phyloP scores from a whole-genome alignment of 1,140 invertebrate species.

The Trachymyrmex cornetzi region DNA sequence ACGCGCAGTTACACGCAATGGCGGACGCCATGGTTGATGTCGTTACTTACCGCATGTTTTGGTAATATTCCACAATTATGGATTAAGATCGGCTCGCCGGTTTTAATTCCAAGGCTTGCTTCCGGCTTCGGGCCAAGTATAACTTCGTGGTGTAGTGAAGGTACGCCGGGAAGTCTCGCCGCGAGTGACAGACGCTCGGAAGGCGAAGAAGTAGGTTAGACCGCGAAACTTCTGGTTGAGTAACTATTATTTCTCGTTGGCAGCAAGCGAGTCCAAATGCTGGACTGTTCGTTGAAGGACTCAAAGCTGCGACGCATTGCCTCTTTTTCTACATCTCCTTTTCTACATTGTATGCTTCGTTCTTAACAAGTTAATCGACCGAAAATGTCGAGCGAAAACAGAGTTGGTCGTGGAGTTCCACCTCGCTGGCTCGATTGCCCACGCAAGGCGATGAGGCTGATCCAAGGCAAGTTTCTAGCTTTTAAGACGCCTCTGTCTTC shows the following conservation, averaged over 20 bases:
- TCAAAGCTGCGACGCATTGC: not conserved
- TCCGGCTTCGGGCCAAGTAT: not conserved
- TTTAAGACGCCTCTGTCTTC: constrained; percentile 96
- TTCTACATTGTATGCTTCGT: not conserved
- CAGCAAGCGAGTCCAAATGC: not conserved
- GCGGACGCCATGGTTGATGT: not conserved
- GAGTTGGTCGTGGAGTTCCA: constrained; percentile 90
- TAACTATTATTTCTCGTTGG: not conserved
- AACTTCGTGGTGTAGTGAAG: not conserved
- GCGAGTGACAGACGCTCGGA: not conserved
- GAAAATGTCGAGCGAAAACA: constrained; percentile 75
- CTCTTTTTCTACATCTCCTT: no score
- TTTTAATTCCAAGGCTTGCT: not conserved
- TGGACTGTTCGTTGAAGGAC: not conserved
- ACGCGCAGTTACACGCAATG: constrained; percentile 12
- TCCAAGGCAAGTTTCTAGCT: constrained; percentile 94
- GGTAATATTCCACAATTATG: not conserved
- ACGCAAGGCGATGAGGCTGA: constrained; percentile 91
- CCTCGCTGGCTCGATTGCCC: constrained; percentile 97
- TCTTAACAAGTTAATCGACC: not conserved
- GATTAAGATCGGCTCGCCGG: not conserved
- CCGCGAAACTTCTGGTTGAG: no score
- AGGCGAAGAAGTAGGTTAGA: constrained; percentile 31
- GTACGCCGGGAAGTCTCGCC: not conserved
- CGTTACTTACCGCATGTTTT: constrained; percentile 10